Percentiles rank a stretch among this genome's conserved stretches.
Evolutionary conservation across 2,888 invertebrate genomes (phyloP).

Genomic region (Matsumyia berberina): DNA sequence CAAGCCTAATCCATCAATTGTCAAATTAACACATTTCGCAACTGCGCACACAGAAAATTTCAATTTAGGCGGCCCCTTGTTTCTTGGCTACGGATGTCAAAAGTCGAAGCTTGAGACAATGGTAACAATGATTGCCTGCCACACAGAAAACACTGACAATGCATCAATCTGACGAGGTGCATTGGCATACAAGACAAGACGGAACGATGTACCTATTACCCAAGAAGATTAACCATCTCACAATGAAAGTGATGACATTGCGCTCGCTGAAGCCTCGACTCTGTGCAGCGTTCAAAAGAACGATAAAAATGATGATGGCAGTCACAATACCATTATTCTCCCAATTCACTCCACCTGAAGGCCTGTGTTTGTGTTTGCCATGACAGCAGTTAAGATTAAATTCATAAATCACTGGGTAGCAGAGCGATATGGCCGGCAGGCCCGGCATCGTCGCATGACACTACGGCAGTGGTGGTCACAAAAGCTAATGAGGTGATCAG

Average conservation of each 20-base stretch:
- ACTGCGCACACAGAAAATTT: slow-evolving; percentile 11
- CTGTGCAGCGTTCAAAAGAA: slow-evolving; percentile 34
- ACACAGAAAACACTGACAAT: slow-evolving; percentile 28
- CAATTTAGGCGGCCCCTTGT: slow-evolving; percentile 11
- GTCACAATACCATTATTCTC: slow-evolving; percentile 59
- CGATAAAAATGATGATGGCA: slow-evolving; percentile 41
- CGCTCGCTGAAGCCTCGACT: slow-evolving; percentile 19
- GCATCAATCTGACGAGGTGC: slow-evolving; percentile 28
- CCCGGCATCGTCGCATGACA: slow-evolving; percentile 16
- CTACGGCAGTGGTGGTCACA: slow-evolving; percentile 38
- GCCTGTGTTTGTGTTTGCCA: slow-evolving; percentile 40
- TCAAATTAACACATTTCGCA: slow-evolving; percentile 53
- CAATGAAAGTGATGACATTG: slow-evolving; percentile 63
- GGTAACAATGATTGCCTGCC: slow-evolving; percentile 2
- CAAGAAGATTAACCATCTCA: slow-evolving; percentile 30
- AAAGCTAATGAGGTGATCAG: slow-evolving; percentile 63
- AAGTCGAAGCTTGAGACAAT: slow-evolving; percentile 36
- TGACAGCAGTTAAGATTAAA: slow-evolving; percentile 63
- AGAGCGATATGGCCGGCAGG: slow-evolving; percentile 6
- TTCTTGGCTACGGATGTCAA: slow-evolving; percentile 42
- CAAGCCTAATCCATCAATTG: slow-evolving; percentile 58
- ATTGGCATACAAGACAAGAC: not conserved
- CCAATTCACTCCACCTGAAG: slow-evolving; percentile 44
- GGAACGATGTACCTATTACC: slow-evolving; percentile 18
- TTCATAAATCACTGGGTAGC: slow-evolving; percentile 60